phyloP scores from a whole-genome alignment of 1,140 invertebrate genomes.

The Cyrtorhinus lividipennis region DNA sequence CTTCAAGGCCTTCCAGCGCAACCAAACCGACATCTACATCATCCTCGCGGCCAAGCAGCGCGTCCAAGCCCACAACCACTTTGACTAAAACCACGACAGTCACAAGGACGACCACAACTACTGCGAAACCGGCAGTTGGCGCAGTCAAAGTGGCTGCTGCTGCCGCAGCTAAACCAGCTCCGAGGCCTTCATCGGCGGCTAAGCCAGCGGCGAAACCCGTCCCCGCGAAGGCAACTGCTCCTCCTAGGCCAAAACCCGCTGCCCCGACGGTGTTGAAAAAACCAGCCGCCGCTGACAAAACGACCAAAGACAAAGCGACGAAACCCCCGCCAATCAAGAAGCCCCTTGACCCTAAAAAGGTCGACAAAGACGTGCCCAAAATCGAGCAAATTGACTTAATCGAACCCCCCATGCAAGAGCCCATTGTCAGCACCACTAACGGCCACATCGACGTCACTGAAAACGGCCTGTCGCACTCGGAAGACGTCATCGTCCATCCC shows the following conservation, averaged over 20 bases:
- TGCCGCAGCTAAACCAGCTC: too few species aligned
- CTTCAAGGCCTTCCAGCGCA: not conserved
- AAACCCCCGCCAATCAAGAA: constrained; percentile 1
- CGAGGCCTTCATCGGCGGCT: not conserved
- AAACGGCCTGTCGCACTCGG: constrained; percentile 11
- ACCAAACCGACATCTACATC: not conserved
- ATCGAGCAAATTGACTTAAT: constrained; percentile 12
- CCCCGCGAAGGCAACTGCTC: not conserved
- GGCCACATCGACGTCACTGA: constrained; percentile 17
- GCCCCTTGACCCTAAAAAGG: constrained; percentile 18
- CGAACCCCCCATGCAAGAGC: constrained; percentile 13
- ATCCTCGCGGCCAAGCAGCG: not conserved
- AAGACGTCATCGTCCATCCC: not conserved
- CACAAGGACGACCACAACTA: not conserved
- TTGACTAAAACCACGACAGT: not conserved
- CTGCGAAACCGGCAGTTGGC: too few species aligned
- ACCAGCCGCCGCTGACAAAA: constrained; percentile 1
- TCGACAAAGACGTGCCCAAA: constrained; percentile 10
- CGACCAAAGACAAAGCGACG: not conserved
- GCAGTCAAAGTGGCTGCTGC: too few species aligned
- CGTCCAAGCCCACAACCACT: constrained; percentile 4
- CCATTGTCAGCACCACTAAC: constrained; percentile 18
- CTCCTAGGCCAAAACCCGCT: too few species aligned
- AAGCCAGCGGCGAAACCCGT: constrained; percentile 7
- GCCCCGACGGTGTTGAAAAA: too few species aligned